These are phyloP conservation scores for Rhinoraja longicauda DNA, from an alignment of 2,797 vertebrate genomes.

Conservation along the genomic window DNA sequence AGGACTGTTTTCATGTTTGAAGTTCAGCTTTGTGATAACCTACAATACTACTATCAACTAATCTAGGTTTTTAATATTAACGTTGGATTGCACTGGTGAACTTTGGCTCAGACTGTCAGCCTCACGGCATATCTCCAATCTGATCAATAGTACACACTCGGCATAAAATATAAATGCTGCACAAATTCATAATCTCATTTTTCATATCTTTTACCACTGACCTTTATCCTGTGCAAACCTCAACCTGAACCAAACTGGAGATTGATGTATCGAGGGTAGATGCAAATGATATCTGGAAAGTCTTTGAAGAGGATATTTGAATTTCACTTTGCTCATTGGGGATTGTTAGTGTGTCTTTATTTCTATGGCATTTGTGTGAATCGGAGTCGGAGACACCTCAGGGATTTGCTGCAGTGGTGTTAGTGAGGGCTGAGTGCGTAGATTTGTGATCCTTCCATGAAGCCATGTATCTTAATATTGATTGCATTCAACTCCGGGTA, in stretches of 20 bases:
- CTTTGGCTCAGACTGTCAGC: neutral
- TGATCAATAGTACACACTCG: neutral
- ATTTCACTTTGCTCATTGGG: neutral
- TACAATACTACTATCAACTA: neutral
- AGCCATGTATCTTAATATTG: neutral
- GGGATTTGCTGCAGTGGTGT: neutral
- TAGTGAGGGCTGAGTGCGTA: neutral
- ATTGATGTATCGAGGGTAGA: neutral
- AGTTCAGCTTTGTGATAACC: neutral
- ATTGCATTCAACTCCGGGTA: neutral
- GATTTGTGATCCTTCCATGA: neutral
- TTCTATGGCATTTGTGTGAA: neutral
- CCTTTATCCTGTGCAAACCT: constrained; percentile 2
- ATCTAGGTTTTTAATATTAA: neutral
- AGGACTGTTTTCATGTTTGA: neutral
- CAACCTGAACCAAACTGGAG: neutral
- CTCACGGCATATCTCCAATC: neutral
- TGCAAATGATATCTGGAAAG: neutral
- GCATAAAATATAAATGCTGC: neutral
- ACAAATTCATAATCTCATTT: neutral
- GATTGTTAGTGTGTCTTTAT: neutral
- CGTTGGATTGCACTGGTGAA: neutral
- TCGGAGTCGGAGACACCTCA: neutral
- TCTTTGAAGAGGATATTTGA: neutral
- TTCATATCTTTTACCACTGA: neutral